Percentiles rank a stretch among this genome's conserved stretches.
phyloP scores from a whole-genome alignment of 35 echinoderm and acorn worm species.

The Amphiura filiformis region DNA sequence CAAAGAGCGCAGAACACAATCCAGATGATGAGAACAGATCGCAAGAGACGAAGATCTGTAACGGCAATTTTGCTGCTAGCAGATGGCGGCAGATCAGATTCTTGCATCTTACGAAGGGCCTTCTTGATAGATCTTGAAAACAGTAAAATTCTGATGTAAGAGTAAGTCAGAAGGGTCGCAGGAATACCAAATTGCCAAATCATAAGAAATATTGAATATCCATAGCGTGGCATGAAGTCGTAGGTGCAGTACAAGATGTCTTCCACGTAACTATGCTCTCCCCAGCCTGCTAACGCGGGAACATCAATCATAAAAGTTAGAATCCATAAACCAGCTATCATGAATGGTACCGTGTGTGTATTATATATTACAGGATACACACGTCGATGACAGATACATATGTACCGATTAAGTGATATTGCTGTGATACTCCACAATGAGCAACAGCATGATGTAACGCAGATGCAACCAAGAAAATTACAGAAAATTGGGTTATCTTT shows the following conservation, averaged over 20 bases:
- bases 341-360: slow-evolving; percentile 41
- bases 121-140: background rate
- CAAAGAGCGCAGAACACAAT: slow-evolving; percentile 75
- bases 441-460: slow-evolving; percentile 73
- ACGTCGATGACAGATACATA: slow-evolving; percentile 60
- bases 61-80: background rate
- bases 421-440: slow-evolving; percentile 77
- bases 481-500: slow-evolving; percentile 51
- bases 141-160: slow-evolving; percentile 53
- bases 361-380: slow-evolving; percentile 65
- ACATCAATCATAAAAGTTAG: slow-evolving; percentile 68
- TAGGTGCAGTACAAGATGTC: slow-evolving; percentile 63
- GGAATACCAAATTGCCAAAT: too few relatives aligned
- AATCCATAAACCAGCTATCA: slow-evolving; percentile 52
- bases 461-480: slow-evolving; percentile 70
- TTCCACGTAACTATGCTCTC: slow-evolving; percentile 55
- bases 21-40: slow-evolving; percentile 47
- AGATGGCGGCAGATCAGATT: background rate
- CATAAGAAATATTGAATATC: slow-evolving; percentile 71
- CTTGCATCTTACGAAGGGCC: background rate
- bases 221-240: slow-evolving; percentile 55
- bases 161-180: slow-evolving; percentile 46
- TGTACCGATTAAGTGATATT: slow-evolving; percentile 72
- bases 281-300: slow-evolving; percentile 70
- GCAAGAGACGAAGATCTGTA: slow-evolving; percentile 55